A percentile compares a stretch with the other conserved stretches of the same genome.
Conservation (phyloP, 1,140 invertebrate genomes). For the Papilio polytes region DNA sequence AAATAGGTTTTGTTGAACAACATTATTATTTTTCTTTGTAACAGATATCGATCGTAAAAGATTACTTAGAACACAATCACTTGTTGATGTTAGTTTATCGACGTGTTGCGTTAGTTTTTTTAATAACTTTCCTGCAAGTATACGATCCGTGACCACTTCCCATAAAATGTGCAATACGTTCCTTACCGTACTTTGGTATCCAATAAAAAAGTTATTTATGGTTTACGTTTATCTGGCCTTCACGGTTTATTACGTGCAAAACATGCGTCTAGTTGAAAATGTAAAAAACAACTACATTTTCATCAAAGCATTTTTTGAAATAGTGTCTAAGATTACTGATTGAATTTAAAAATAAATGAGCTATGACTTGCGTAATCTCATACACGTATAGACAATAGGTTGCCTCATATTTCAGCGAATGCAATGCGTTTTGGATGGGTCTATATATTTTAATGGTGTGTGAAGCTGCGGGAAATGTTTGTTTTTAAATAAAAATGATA, state of each 20-base stretch:
- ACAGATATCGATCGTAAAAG: neutral
- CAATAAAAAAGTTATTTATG: conserved; percentile 29
- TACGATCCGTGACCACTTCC: conserved; percentile 8
- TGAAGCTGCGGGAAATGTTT: neutral
- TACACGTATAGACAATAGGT: no score
- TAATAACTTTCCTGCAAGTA: conserved; percentile 29
- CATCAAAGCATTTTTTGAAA: neutral
- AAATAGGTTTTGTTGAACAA: neutral
- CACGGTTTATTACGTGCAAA: neutral
- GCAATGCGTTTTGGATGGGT: no score
- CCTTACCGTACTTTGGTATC: conserved; percentile 15
- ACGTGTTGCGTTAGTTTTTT: conserved; percentile 6
- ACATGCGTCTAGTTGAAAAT: neutral
- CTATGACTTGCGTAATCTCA: no score
- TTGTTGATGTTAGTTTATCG: conserved; percentile 33
- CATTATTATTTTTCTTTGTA: neutral
- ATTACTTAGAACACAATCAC: conserved; percentile 20
- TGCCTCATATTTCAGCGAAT: no score
- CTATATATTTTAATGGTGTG: neutral
- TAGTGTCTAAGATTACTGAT: neutral
- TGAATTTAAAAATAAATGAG: no score
- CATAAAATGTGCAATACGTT: conserved; percentile 20
- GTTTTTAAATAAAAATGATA: neutral
- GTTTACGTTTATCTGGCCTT: neutral
- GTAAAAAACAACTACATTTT: neutral